Evolutionary conservation across 1,140 invertebrate species (phyloP).

Genomic region (Tetramorium parvispinum): DNA sequence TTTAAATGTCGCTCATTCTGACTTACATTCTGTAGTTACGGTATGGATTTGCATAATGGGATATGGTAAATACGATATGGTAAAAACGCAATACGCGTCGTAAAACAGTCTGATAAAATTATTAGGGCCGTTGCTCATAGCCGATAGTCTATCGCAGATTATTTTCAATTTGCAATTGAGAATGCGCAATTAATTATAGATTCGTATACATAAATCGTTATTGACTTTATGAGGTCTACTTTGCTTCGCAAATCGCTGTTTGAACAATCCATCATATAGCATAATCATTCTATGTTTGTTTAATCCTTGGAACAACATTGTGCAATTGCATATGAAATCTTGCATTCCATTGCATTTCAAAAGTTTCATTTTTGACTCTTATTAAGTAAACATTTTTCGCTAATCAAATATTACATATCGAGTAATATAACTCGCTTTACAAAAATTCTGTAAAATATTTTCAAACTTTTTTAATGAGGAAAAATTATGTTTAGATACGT

Average conservation of each 20-base stretch:
- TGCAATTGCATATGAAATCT: background rate
- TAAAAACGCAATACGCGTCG: background rate
- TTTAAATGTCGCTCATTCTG: background rate
- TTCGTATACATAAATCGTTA: background rate
- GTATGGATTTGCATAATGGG: background rate
- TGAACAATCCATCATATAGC: background rate
- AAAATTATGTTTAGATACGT: background rate
- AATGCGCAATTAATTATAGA: conserved; percentile 3
- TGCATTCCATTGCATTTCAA: background rate
- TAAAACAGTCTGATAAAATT: conserved; percentile 17
- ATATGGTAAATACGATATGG: background rate
- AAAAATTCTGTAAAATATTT: background rate
- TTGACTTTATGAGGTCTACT: background rate
- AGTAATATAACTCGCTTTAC: background rate
- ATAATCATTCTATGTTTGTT: background rate
- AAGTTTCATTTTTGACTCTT: background rate
- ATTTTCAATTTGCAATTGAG: background rate
- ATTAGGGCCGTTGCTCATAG: background rate
- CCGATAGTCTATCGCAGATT: background rate
- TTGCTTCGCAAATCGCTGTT: conserved; percentile 10
- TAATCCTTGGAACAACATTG: conserved; percentile 18
- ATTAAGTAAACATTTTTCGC: background rate
- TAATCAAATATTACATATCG: conserved; percentile 8
- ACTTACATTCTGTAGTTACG: background rate
- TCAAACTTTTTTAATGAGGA: background rate